Conservation (phyloP, 2,888 invertebrate species). For the Papilio demoleus region DNA sequence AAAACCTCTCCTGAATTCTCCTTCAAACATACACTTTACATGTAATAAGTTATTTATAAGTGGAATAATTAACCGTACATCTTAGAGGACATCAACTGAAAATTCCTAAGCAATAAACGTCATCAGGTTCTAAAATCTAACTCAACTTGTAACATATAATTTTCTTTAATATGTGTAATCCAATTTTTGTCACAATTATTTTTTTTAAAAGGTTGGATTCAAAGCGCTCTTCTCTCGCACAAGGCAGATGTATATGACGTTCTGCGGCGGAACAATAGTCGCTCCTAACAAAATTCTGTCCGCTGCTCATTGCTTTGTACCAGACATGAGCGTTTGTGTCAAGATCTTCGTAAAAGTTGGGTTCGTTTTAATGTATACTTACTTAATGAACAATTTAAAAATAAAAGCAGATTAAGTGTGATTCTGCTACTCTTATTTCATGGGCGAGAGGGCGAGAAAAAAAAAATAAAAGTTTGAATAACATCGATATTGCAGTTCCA, state of each 20-base stretch:
- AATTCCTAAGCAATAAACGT: too few species aligned
- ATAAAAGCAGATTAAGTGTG: not conserved
- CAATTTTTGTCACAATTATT: too few species aligned
- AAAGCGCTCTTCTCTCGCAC: conserved; percentile 45
- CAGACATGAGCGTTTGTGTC: conserved; percentile 41
- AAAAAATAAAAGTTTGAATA: too few species aligned
- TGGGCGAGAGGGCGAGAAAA: too few species aligned
- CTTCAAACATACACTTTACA: not conserved
- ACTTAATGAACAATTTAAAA: not conserved
- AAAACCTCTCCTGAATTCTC: not conserved
- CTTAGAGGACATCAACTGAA: too few species aligned
- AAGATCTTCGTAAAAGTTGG: conserved; percentile 43
- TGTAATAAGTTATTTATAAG: too few species aligned
- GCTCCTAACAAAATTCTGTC: conserved; percentile 54
- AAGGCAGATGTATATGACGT: conserved; percentile 49
- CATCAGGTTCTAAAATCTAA: too few species aligned
- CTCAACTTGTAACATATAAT: too few species aligned
- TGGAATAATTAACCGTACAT: too few species aligned
- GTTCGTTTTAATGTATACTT: conserved; percentile 37
- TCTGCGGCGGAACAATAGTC: conserved; percentile 64
- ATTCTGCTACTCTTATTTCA: too few species aligned
- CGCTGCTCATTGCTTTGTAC: conserved; percentile 66
- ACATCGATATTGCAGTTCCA: too few species aligned
- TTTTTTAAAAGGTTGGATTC: conserved; percentile 45
- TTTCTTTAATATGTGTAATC: too few species aligned